Percentiles rank a stretch among this genome's conserved stretches.
phyloP scores from a whole-genome alignment of 2,797 vertebrate genomes.

The Taeniopygia guttata region DNA sequence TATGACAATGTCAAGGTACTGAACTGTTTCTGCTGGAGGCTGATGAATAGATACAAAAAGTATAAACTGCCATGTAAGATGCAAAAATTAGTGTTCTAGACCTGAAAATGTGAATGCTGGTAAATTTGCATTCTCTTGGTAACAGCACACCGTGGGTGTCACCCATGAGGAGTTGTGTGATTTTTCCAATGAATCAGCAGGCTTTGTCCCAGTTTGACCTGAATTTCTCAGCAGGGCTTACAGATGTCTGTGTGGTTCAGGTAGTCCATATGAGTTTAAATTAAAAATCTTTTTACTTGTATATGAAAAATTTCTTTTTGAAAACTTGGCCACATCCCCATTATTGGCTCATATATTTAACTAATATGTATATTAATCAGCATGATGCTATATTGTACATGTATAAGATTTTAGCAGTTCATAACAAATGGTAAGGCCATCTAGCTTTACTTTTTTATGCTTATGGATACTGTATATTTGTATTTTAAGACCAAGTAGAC shows the following conservation, averaged over 20 bases:
- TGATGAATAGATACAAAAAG: background rate
- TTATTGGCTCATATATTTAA: conserved; percentile 23
- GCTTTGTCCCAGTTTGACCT: background rate
- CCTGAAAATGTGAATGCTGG: conserved; percentile 42
- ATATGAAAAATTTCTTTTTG: conserved; percentile 2
- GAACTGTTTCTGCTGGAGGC: conserved; percentile 10
- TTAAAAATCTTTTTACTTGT: conserved; percentile 8
- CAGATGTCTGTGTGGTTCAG: background rate
- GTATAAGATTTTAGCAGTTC: conserved; percentile 71
- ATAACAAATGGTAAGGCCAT: conserved; percentile 67
- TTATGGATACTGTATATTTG: conserved; percentile 76
- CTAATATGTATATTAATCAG: conserved; percentile 69
- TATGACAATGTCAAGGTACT: conserved; percentile 24
- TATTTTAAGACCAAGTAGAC: conserved; percentile 76
- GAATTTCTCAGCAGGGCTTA: conserved; percentile 6
- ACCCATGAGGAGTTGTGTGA: background rate
- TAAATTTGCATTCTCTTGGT: background rate
- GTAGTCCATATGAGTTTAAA: background rate
- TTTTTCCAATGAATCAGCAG: background rate
- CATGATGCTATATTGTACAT: conserved; percentile 72
- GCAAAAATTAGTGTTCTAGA: background rate
- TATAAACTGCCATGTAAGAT: background rate
- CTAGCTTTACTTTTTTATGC: conserved; percentile 72
- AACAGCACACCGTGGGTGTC: background rate
- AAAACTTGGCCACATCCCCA: conserved; percentile 17